A percentile compares a stretch with the other conserved stretches of the same genome.
Conservation (phyloP, 2,888 invertebrate genomes). For the Phrixothrix hirtus region DNA sequence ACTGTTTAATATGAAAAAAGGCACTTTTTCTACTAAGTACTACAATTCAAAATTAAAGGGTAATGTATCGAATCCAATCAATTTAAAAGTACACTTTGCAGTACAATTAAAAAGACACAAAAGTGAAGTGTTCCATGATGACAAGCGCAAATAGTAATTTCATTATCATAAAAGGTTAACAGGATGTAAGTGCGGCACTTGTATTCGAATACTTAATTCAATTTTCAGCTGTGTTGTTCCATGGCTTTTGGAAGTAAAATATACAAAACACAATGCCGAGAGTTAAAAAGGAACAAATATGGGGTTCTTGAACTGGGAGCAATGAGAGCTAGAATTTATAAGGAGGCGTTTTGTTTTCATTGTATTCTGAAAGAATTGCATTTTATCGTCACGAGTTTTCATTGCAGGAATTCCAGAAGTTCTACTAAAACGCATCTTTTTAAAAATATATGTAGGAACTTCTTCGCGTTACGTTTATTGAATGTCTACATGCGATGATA, state of each 20-base stretch:
- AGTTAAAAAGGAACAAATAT: constrained; percentile 13
- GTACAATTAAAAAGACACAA: constrained; percentile 20
- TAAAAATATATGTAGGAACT: not conserved
- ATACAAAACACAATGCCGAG: constrained; percentile 8
- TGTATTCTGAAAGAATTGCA: constrained; percentile 9
- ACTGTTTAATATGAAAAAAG: not conserved
- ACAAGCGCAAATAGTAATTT: constrained; percentile 27
- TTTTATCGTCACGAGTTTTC: constrained; percentile 1
- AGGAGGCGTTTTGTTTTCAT: constrained; percentile 1
- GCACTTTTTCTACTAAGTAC: not conserved
- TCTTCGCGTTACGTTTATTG: too few relatives aligned
- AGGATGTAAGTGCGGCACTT: constrained; percentile 24
- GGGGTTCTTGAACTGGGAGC: constrained; percentile 2
- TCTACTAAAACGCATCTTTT: not conserved
- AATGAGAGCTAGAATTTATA: constrained; percentile 1
- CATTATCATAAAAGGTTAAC: constrained; percentile 27
- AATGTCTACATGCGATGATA: not conserved
- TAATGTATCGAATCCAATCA: not conserved
- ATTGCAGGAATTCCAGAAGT: not conserved
- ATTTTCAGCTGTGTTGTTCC: constrained; percentile 14
- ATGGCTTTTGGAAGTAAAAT: constrained; percentile 4
- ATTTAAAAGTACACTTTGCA: constrained; percentile 4
- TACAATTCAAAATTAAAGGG: not conserved
- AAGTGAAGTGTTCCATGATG: constrained; percentile 13
- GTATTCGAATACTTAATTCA: constrained; percentile 24